These are phyloP conservation scores for Leptoteleia sp. DNA, from an alignment of 1,140 invertebrate genomes.

Conservation along the genomic window DNA sequence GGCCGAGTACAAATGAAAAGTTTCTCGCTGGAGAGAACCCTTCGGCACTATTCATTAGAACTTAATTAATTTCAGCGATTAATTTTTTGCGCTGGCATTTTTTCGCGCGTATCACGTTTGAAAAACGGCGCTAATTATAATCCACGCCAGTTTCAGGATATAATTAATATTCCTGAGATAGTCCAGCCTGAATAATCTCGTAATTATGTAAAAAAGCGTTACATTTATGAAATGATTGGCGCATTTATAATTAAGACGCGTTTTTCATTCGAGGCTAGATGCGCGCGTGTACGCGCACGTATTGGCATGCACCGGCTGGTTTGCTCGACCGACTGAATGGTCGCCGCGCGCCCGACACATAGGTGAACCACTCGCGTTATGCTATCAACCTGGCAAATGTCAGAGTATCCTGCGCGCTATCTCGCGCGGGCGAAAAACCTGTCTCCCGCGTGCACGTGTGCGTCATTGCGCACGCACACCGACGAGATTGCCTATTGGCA, in stretches of 20 bases:
- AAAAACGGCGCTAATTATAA: no score
- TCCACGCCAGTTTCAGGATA: background rate
- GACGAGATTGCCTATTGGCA: slow-evolving; percentile 14
- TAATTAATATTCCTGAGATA: slow-evolving; percentile 10
- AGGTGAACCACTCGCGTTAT: slow-evolving; percentile 68
- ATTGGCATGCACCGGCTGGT: slow-evolving; percentile 41
- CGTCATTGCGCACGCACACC: slow-evolving; percentile 7
- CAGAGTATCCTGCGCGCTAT: slow-evolving; percentile 61
- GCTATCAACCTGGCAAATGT: slow-evolving; percentile 71
- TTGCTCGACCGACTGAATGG: slow-evolving; percentile 1
- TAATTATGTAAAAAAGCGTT: slow-evolving; percentile 33
- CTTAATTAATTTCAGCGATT: no score
- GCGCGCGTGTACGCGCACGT: slow-evolving; percentile 18
- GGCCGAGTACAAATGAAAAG: no score
- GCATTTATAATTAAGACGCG: slow-evolving; percentile 29
- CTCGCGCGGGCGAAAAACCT: slow-evolving; percentile 35
- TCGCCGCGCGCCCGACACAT: slow-evolving; percentile 35
- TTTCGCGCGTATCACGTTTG: no score
- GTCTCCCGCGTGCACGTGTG: slow-evolving; percentile 28
- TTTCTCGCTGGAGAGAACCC: no score
- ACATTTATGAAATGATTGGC: slow-evolving; percentile 39
- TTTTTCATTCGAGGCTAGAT: slow-evolving; percentile 27
- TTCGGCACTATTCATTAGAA: no score
- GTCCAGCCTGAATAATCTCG: slow-evolving; percentile 8
- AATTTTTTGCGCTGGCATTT: no score